Conservation (phyloP, 1,140 invertebrate species). For the Maconellicoccus hirsutus region DNA sequence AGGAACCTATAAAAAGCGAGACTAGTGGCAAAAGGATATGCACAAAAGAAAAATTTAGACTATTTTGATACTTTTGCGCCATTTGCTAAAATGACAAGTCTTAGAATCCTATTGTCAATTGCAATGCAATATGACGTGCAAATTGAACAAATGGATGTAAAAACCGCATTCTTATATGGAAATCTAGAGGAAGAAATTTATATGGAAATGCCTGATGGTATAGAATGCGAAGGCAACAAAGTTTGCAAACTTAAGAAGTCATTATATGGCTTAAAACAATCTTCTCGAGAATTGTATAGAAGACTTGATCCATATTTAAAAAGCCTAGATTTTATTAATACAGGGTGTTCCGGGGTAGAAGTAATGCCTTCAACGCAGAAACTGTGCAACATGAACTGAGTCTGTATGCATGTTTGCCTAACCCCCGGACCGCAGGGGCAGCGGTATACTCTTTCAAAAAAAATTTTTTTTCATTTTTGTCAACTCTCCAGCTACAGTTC, state of each 20-base stretch:
- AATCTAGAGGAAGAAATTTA: constrained; percentile 32
- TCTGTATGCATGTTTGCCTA: too few species aligned
- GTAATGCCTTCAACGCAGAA: too few species aligned
- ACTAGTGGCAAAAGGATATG: constrained; percentile 23
- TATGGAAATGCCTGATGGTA: constrained; percentile 31
- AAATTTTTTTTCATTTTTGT: too few species aligned
- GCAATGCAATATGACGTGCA: constrained; percentile 30
- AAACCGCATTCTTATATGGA: constrained; percentile 35
- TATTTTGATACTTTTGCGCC: constrained; percentile 23
- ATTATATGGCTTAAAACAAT: constrained; percentile 33
- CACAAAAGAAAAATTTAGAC: constrained; percentile 17
- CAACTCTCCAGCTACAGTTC: too few species aligned
- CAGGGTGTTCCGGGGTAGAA: too few species aligned
- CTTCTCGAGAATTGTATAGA: constrained; percentile 30
- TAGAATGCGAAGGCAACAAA: constrained; percentile 18
- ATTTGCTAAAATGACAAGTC: constrained; percentile 23
- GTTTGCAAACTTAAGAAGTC: constrained; percentile 31
- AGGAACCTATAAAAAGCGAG: constrained; percentile 25
- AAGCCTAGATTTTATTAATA: not conserved
- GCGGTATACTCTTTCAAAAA: too few species aligned
- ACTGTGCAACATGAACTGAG: too few species aligned
- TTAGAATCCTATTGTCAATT: not conserved
- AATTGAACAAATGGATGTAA: constrained; percentile 36
- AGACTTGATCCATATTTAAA: constrained; percentile 25
- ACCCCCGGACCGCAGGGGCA: too few species aligned